Evolutionary conservation across 2,888 invertebrate genomes (phyloP), one percentile per base, ranked within the genome.

Genomic region (Apodemia mormo): DNA sequence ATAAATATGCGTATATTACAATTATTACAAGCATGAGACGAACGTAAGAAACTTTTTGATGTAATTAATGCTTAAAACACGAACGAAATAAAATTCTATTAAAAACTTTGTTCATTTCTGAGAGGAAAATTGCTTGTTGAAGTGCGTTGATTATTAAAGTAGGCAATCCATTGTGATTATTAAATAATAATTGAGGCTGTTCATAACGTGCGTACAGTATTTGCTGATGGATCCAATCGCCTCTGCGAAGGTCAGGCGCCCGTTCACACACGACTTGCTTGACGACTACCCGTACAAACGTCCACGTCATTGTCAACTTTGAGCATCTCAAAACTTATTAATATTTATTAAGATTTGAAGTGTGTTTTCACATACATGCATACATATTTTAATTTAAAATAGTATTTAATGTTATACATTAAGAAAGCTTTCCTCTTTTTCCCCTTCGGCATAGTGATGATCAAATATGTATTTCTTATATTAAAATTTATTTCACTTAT

Each of bases 211-310:
- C 78, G 81, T 80, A 75, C 82, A 82, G 78, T 54, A 54, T 77
- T 76, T 72, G 82, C 82, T 85, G 89, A 90, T 86, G 89, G 86
- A 85, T 83, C 85, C 87, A 83, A 85, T 90, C 86, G 86, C 86
- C 80, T 84, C 79, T 67, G 81, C 79, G 88, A 91, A 91, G 91
- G 91, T 85, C 90, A 83, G 72, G 88, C 86, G 80, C 83, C 85
- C 81, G 79, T 81, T 82, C 79, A 78, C 79, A 85, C 84, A 66
- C 73, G 71, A 69, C 71, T 73, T 43, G 73, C 76, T 73, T 67
- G 73, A 72, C 76, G 75, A 75, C 72, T 72, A 71, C 75, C 79
- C 76, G 72, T 73, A 73, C 73, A 52, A 52, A 75, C 78, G 74
- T 71, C 75, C 75, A 76, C 78, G 75, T 76, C 72, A 76, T 71